Base-by-base conservation (phyloP, 37 sponge, comb jelly and placozoan species). In the Hexactinellida sp. region DNA sequence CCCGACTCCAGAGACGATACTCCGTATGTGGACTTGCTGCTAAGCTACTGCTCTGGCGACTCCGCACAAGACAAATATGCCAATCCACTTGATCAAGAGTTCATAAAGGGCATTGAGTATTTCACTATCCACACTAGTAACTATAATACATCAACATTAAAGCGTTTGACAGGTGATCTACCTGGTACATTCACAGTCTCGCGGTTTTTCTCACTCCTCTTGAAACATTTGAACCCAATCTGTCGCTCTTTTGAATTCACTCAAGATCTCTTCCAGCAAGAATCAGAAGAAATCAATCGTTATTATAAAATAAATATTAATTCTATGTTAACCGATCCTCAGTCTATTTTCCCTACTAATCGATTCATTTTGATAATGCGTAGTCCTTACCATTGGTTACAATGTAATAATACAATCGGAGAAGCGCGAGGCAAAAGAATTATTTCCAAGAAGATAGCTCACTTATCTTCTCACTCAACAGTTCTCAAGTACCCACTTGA, bases 201-300 rank as follows among this genome's bases (percentile, higher is more conserved):
- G 76, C 76, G 76, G 13, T 63, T 63, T 63, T 63, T 63, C 34
- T 25, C 76, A 63, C 76, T 63, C 5, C 21, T 63, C 30, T 63
- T 63, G 21, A 63, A 63, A 63, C 21, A 63, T 25, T 32, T 63
- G 5, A 63, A 63, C 76, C 76, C 3, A 63, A n/a, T 63, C 13
- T 63, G 76, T 63, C 21, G 30, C 28, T 63, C 76, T 21, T 63
- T 63, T n/a, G 76, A 63, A 63, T 63, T 63, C 76, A 63, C 76
- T 23, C 76, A 63, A 63, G 76, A 63, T 25, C 34, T 63, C 32
- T 63, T 63, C 30, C 76, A 63, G 34, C 25, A 63, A 63, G 76
- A 63, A 32, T 63, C 76, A n/a, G 32, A 63, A 63, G 34, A 28
- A 3, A 63, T 3, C 34, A n/a, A 63, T 7, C 5, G 1, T 10